phyloP scores from a whole-genome alignment of 1,140 invertebrate genomes.

The Penaeus indicus region DNA sequence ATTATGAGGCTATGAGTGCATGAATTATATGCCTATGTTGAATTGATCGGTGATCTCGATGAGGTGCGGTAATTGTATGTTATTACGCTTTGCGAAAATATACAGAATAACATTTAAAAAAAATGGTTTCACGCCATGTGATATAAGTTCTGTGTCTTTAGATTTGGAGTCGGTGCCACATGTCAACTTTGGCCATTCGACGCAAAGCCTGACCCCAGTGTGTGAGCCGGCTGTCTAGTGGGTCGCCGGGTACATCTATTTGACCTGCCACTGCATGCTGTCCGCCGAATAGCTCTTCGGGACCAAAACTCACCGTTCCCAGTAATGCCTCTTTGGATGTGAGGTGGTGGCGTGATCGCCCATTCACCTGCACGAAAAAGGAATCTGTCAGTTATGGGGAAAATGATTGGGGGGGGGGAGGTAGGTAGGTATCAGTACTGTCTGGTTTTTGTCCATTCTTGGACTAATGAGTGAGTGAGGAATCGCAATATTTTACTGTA shows the following conservation, averaged over 20 bases:
- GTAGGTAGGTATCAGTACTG: not conserved
- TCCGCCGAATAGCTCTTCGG: slow-evolving; percentile 46
- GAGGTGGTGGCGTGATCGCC: slow-evolving; percentile 25
- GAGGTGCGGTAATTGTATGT: too few species aligned
- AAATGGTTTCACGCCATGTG: too few species aligned
- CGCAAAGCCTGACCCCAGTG: slow-evolving; percentile 47
- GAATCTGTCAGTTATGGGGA: not conserved
- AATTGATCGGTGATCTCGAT: too few species aligned
- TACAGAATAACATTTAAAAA: too few species aligned
- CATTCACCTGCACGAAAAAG: slow-evolving; percentile 28
- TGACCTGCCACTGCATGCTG: not conserved
- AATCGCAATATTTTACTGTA: too few species aligned
- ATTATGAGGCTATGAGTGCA: too few species aligned
- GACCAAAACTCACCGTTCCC: slow-evolving; percentile 31
- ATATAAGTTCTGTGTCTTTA: not conserved
- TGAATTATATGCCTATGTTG: too few species aligned
- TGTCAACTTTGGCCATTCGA: slow-evolving; percentile 49
- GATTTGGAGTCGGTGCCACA: slow-evolving; percentile 54
- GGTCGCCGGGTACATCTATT: slow-evolving; percentile 39
- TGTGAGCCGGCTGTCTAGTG: slow-evolving; percentile 42
- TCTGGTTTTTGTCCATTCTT: not conserved
- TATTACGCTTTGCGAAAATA: too few species aligned
- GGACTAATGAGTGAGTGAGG: too few species aligned
- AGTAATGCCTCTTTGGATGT: slow-evolving; percentile 34
- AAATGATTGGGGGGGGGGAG: not conserved